These are phyloP conservation scores for Cataglyphis albicans DNA, from an alignment of 2,888 invertebrate genomes.

Conservation along the genomic window DNA sequence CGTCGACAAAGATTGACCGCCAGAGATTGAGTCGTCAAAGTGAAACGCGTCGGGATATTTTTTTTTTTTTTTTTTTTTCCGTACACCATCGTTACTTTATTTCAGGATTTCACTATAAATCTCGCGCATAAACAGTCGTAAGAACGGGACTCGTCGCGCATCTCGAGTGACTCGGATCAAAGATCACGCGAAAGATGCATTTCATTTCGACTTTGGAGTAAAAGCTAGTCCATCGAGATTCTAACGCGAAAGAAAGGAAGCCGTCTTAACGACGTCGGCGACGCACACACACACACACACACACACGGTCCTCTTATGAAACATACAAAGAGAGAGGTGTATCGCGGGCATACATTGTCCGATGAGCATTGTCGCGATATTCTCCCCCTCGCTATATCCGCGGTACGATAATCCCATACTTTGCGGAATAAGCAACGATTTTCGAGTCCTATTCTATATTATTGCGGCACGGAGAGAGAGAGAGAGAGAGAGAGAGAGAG, in stretches of 20 bases:
- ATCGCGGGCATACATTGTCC: conserved; percentile 36
- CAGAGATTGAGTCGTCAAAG: background rate
- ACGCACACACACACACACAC: too few relatives aligned
- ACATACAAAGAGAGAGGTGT: conserved; percentile 33
- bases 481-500: conserved; percentile 28
- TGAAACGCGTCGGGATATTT: conserved; percentile 34
- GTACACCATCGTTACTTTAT: background rate
- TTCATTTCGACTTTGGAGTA: background rate
- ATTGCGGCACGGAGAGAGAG: conserved; percentile 63
- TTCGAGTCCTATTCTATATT: conserved; percentile 76
- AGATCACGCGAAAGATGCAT: background rate
- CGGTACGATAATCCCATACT: conserved; percentile 73
- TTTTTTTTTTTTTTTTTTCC: background rate
- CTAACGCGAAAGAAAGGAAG: conserved; percentile 29
- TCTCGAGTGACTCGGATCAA: background rate
- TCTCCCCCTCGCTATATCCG: conserved; percentile 17
- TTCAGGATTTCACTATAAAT: background rate
- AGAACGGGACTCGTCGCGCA: background rate
- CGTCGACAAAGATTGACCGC: background rate
- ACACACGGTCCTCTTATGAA: conserved; percentile 5
- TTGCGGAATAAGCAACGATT: conserved; percentile 79
- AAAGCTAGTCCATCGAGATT: conserved; percentile 16
- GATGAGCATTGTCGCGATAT: conserved; percentile 46
- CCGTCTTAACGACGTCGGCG: background rate
- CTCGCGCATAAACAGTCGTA: background rate